A percentile compares a stretch with the other conserved stretches of the same genome.
Evolutionary conservation across 2,113 vertebrate species (phyloP).

Genomic region (Pseudolaguvia tuberculata): DNA sequence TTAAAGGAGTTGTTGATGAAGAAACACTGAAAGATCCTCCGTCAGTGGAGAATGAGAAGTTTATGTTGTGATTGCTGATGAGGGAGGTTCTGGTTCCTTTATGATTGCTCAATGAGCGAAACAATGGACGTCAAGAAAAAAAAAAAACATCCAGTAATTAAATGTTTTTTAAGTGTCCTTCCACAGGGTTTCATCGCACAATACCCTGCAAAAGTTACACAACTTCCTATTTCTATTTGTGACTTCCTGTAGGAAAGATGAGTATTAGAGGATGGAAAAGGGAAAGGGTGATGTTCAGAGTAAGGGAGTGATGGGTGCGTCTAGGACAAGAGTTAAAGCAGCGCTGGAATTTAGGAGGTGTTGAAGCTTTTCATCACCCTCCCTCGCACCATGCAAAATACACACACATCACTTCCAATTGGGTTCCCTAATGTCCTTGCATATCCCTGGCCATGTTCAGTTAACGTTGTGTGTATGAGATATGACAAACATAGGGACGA

Average conservation of each 20-base stretch:
- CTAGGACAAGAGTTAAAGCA: conserved; percentile 17
- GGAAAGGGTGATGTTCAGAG: conserved; percentile 35
- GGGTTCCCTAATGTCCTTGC: background rate
- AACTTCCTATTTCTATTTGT: conserved; percentile 52
- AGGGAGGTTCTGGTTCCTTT: background rate
- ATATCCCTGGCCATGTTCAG: background rate
- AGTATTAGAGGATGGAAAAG: conserved; percentile 53
- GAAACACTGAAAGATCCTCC: background rate
- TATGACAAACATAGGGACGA: background rate
- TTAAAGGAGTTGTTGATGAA: background rate
- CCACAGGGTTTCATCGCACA: conserved; percentile 32
- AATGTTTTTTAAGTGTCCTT: conserved; percentile 28
- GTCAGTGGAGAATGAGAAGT: background rate
- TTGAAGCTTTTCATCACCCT: background rate
- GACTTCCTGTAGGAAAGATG: conserved; percentile 67
- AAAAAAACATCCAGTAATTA: conserved; percentile 4
- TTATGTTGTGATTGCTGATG: background rate
- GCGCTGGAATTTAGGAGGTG: conserved; percentile 13
- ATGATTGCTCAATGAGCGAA: background rate
- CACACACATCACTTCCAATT: background rate
- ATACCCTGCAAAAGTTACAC: conserved; percentile 33
- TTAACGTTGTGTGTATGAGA: background rate
- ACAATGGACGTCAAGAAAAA: background rate
- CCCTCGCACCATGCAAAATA: background rate
- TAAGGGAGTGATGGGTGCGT: conserved; percentile 33